Evolutionary conservation across 2,113 vertebrate species (phyloP), one percentile per base, ranked within the genome.

Genomic region (Festucalex cinctus): DNA sequence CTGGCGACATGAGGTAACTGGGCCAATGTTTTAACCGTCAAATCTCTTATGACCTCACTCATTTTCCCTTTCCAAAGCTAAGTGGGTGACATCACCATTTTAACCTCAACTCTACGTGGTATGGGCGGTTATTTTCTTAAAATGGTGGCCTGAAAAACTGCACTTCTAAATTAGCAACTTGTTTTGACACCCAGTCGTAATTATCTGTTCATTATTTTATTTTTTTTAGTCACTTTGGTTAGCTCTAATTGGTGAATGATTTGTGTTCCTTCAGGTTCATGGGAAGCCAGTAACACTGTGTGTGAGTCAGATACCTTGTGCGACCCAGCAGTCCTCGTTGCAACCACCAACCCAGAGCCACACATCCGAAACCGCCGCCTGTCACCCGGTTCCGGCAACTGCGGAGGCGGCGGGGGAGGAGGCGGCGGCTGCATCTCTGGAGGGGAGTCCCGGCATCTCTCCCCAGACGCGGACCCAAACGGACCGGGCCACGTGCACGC

Each of bases 281-380:
- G 92, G 93, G 93, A 93, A 84, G 82, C 88, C 65, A 92, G 73
- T 71, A 91, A 86, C 75, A 85, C 83, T 2, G 92, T 88, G 62
- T 93, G 92, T 41, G 88, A 92, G 75, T 87, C 92, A 0, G 92
- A 93, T 70, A 71, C 82, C 20, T 75, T 93, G 61, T 91, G 90
- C 2, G 91, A 91, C 57, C 89, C 90, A 46, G 88, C 89, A 6
- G 88, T 83, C 69, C 91, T 91, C 10, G 91, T 88, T 43, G 91
- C 87, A 44, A 80, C 86, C 57, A 75, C 92, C n/a, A 92, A 92
- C 66, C 80, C 93, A 0, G 91, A 92, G 73, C 90, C 92, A 0
- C 92, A 93, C 58, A 91, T 93, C 67, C 91, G 92, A n/a, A 93
- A 94, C 82, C 89, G 93, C 0, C 92, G 93, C 43, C 80, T 93